Conservation (phyloP, 2,797 vertebrate genomes). For the Lophotriccus pileatus region DNA sequence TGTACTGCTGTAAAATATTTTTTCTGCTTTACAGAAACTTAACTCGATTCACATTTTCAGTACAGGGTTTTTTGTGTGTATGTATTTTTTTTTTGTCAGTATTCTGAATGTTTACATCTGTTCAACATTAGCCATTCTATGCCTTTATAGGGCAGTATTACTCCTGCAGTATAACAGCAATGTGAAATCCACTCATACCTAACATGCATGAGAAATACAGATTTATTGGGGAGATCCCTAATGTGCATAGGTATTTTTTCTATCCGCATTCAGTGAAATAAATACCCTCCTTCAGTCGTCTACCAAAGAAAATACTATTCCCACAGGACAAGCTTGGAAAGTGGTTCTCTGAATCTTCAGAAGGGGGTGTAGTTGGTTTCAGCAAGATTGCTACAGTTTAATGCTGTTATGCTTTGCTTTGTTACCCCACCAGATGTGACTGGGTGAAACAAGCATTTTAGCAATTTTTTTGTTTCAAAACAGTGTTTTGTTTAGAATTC, state of each 20-base stretch:
- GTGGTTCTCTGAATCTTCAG: slow-evolving; percentile 76
- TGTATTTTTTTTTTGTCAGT: slow-evolving; percentile 69
- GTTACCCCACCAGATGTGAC: slow-evolving; percentile 72
- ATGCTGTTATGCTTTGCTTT: slow-evolving; percentile 73
- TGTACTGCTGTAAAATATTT: slow-evolving; percentile 77
- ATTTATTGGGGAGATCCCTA: slow-evolving; percentile 53
- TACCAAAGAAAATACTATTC: slow-evolving; percentile 84
- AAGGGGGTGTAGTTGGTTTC: slow-evolving; percentile 75
- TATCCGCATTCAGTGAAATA: slow-evolving; percentile 67
- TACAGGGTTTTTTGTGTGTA: slow-evolving; percentile 67
- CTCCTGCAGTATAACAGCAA: slow-evolving; percentile 74
- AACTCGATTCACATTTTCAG: slow-evolving; percentile 68
- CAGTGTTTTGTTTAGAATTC: slow-evolving; percentile 85
- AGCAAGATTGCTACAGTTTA: slow-evolving; percentile 64
- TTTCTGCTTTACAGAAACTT: slow-evolving; percentile 68
- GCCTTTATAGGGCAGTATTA: slow-evolving; percentile 77
- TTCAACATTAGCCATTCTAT: slow-evolving; percentile 79
- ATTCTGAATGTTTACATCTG: slow-evolving; percentile 85
- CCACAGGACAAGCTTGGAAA: slow-evolving; percentile 73
- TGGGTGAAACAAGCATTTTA: slow-evolving; percentile 70
- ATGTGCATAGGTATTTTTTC: slow-evolving; percentile 63
- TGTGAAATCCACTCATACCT: slow-evolving; percentile 73
- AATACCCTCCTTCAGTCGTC: slow-evolving; percentile 79
- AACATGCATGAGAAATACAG: slow-evolving; percentile 67
- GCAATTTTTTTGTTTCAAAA: slow-evolving; percentile 61